phyloP scores from a whole-genome alignment of 2,888 invertebrate genomes.

The Luperina testacea region DNA sequence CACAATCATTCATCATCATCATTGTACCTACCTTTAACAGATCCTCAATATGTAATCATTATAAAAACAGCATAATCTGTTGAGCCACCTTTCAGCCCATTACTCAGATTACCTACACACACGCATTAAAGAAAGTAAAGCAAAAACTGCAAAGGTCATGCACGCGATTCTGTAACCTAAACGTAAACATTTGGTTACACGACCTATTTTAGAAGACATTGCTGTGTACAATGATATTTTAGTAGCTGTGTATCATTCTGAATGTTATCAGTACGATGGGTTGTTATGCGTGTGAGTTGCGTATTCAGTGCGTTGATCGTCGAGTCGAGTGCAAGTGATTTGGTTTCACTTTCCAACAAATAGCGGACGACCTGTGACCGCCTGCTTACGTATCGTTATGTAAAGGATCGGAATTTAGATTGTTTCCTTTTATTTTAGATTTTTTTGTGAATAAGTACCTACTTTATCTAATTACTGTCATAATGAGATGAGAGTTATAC shows the following conservation, averaged over 20 bases:
- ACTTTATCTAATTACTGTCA: background rate
- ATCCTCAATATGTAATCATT: constrained; percentile 25
- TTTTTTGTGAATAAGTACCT: constrained; percentile 10
- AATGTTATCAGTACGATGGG: background rate
- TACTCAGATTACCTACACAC: constrained; percentile 22
- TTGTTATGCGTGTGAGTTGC: constrained; percentile 17
- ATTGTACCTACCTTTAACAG: constrained; percentile 32
- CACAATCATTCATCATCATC: constrained; percentile 43
- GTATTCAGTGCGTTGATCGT: constrained; percentile 30
- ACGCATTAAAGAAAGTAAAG: constrained; percentile 41
- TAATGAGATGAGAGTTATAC: constrained; percentile 1
- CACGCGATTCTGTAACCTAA: constrained; percentile 39
- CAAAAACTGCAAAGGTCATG: constrained; percentile 62
- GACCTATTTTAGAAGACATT: constrained; percentile 7
- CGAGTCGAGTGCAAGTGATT: constrained; percentile 26
- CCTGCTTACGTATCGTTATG: constrained; percentile 18
- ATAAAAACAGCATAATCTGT: constrained; percentile 26
- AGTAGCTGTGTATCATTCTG: background rate
- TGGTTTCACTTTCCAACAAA: constrained; percentile 61
- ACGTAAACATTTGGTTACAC: constrained; percentile 38
- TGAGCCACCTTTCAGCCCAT: constrained; percentile 48
- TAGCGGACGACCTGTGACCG: constrained; percentile 38
- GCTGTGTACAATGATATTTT: no score
- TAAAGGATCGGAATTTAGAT: constrained; percentile 26
- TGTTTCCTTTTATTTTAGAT: constrained; percentile 29